These are phyloP conservation scores for Zootoca vivipara DNA, from an alignment of 2,113 vertebrate genomes.

Conservation along the genomic window DNA sequence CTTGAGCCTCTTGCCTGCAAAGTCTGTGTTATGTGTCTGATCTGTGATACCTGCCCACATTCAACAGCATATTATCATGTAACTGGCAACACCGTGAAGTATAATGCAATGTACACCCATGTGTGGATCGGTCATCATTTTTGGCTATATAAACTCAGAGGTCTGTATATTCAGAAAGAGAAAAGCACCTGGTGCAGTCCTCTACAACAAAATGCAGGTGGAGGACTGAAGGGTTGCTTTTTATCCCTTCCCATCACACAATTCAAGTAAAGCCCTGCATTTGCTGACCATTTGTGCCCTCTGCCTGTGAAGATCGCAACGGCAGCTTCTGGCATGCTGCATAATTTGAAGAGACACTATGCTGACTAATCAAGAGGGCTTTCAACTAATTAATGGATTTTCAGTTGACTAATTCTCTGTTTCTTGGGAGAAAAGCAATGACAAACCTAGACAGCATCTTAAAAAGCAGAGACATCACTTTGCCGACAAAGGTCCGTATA, in stretches of 20 bases:
- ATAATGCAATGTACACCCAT: no score
- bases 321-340: background rate
- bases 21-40: no score
- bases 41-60: no score
- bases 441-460: no score
- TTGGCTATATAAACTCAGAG: background rate
- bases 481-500: no score
- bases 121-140: no score
- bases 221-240: background rate
- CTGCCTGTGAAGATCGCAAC: conserved; percentile 15
- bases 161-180: background rate
- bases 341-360: background rate
- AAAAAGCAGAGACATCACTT: no score
- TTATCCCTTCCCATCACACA: background rate
- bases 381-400: no score
- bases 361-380: background rate
- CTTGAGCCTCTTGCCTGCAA: background rate
- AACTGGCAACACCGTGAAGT: no score
- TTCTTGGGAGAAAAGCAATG: no score
- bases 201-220: background rate
- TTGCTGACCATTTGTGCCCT: background rate
- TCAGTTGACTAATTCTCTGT: no score
- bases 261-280: background rate
- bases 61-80: no score
- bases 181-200: background rate